These are phyloP conservation scores for Orthosia gothica DNA, from an alignment of 2,888 invertebrate species.

Conservation along the genomic window DNA sequence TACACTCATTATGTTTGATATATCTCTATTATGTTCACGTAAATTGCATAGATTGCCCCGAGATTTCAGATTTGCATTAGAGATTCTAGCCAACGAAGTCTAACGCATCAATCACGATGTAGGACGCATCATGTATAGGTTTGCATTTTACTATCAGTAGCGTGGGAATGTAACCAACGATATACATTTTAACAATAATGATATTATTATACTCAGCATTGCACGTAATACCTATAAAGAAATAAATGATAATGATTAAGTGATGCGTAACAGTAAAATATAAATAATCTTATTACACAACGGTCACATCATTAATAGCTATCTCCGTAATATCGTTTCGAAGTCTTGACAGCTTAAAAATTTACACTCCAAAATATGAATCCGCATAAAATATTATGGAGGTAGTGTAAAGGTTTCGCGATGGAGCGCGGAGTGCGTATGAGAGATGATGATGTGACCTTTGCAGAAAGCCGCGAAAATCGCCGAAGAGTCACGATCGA, in stretches of 20 bases:
- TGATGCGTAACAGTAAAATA: constrained; percentile 54
- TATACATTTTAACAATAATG: constrained; percentile 25
- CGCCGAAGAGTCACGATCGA: constrained; percentile 65
- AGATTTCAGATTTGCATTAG: constrained; percentile 56
- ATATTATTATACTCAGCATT: constrained; percentile 21
- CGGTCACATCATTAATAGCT: constrained; percentile 54
- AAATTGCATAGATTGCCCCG: constrained; percentile 59
- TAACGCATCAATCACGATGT: constrained; percentile 52
- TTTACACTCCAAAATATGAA: constrained; percentile 68
- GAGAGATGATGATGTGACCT: constrained; percentile 79
- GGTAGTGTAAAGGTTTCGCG: constrained; percentile 70
- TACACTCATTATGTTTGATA: constrained; percentile 69
- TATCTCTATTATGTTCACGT: constrained; percentile 56
- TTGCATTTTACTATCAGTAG: constrained; percentile 29
- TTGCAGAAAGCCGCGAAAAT: constrained; percentile 74
- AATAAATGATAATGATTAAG: constrained; percentile 44
- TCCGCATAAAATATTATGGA: constrained; percentile 68
- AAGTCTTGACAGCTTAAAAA: constrained; percentile 65
- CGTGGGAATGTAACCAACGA: constrained; percentile 49
- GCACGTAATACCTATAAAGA: constrained; percentile 19
- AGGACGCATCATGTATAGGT: constrained; percentile 21
- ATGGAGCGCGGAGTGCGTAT: constrained; percentile 52
- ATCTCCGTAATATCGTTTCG: constrained; percentile 50
- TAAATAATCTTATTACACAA: constrained; percentile 60
- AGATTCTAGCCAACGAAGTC: constrained; percentile 39